These are phyloP conservation scores for Epinephelus moara DNA, from an alignment of 2,113 vertebrate species.

Conservation along the genomic window DNA sequence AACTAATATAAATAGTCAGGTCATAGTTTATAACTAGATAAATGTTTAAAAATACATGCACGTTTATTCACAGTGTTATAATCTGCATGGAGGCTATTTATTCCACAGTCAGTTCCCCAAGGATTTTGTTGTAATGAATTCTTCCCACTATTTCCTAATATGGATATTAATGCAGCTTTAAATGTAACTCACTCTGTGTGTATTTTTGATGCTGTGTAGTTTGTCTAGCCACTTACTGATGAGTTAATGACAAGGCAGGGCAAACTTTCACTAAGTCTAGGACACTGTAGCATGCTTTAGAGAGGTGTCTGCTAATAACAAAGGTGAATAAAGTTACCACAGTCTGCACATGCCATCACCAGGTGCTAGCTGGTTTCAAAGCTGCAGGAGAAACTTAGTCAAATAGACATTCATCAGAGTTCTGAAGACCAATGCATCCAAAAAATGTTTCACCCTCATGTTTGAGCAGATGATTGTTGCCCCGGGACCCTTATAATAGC, in stretches of 20 bases:
- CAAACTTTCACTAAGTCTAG: not conserved
- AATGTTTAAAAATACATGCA: not conserved
- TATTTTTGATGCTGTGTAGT: not conserved
- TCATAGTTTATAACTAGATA: not conserved
- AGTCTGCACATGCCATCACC: not conserved
- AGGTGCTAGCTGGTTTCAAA: not conserved
- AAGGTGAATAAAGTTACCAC: not conserved
- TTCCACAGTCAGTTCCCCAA: not conserved
- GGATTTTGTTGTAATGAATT: not conserved
- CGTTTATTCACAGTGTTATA: not conserved
- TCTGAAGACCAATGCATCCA: not conserved
- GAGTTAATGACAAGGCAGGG: not conserved
- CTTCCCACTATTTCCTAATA: not conserved
- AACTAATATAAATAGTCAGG: too few relatives aligned
- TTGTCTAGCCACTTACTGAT: not conserved
- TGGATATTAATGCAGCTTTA: not conserved
- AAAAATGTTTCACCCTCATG: conserved; percentile 33
- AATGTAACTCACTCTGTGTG: not conserved
- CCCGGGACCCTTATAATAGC: conserved; percentile 33
- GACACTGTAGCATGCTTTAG: not conserved
- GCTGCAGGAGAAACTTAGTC: not conserved
- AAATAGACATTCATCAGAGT: not conserved
- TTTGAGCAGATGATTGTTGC: conserved; percentile 23
- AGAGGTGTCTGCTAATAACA: not conserved
- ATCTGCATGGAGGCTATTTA: not conserved